These are phyloP conservation scores for Chouioia cunea DNA, from an alignment of 2,888 invertebrate genomes.

Conservation along the genomic window DNA sequence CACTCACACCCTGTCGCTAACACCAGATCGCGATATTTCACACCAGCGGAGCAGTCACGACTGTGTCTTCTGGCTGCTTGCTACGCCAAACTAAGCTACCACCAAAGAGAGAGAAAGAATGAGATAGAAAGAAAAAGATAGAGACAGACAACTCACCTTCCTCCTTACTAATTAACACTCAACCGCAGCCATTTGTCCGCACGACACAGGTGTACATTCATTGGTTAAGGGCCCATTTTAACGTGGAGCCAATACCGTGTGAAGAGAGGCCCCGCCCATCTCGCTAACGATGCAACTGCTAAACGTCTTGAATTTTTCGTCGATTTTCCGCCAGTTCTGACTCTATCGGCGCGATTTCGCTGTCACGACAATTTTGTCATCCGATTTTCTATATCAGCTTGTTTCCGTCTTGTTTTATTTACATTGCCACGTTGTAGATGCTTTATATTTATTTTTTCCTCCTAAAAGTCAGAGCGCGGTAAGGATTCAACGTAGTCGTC, in stretches of 20 bases:
- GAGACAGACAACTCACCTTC: neutral
- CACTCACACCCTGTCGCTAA: conserved; percentile 52
- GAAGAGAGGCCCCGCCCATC: neutral
- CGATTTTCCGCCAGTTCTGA: conserved; percentile 40
- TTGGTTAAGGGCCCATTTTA: conserved; percentile 44
- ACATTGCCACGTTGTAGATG: too few relatives aligned
- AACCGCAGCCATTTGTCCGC: neutral
- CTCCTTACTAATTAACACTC: neutral
- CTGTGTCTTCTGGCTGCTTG: neutral
- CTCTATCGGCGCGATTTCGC: conserved; percentile 17
- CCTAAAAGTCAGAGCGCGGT: too few relatives aligned
- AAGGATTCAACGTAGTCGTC: too few relatives aligned
- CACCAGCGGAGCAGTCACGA: conserved; percentile 57
- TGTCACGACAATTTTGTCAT: neutral
- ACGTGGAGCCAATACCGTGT: conserved; percentile 4
- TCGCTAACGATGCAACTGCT: neutral
- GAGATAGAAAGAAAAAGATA: too few relatives aligned
- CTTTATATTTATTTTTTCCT: conserved; percentile 5
- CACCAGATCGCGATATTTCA: conserved; percentile 69
- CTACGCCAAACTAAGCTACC: too few relatives aligned
- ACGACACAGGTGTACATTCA: conserved; percentile 13
- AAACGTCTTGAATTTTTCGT: conserved; percentile 34
- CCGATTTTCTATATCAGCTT: neutral
- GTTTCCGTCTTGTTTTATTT: too few relatives aligned
- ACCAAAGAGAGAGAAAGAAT: too few relatives aligned